phyloP scores from a whole-genome alignment of 2,888 invertebrate species.

The Idaea biselata region DNA sequence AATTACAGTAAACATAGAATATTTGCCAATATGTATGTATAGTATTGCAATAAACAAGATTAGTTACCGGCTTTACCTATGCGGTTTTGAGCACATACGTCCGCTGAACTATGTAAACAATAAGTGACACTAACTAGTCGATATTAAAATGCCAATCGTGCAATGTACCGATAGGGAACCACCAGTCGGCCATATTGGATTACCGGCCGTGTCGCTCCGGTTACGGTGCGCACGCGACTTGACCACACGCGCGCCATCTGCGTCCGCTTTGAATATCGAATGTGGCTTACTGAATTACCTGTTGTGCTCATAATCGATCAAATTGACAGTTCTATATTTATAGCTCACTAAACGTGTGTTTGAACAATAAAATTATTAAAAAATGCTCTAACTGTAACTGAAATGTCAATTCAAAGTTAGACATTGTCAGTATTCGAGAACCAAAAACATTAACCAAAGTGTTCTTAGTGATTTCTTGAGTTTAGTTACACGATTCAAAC shows the following conservation, averaged over 20 bases:
- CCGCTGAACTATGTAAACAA: conserved; percentile 71
- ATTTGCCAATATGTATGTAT: not conserved
- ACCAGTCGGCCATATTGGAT: conserved; percentile 74
- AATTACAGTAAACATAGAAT: not conserved
- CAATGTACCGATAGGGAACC: conserved; percentile 71
- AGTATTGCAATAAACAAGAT: not conserved
- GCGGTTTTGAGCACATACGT: conserved; percentile 55
- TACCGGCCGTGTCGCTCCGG: conserved; percentile 78
- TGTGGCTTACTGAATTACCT: conserved; percentile 48
- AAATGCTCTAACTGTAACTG: not conserved
- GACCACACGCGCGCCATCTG: conserved; percentile 79
- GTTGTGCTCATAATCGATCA: conserved; percentile 35
- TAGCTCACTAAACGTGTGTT: conserved; percentile 17
- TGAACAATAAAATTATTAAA: conserved; percentile 15
- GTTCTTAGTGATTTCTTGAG: not conserved
- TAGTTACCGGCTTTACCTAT: conserved; percentile 20
- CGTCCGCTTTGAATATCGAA: conserved; percentile 48
- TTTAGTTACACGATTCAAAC: no score
- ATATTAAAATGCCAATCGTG: conserved; percentile 78
- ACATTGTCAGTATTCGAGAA: not conserved
- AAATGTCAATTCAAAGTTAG: no score
- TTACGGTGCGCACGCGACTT: conserved; percentile 77
- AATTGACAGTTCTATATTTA: conserved; percentile 29
- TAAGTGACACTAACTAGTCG: conserved; percentile 71
- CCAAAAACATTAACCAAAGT: not conserved